phyloP scores from a whole-genome alignment of 2,113 vertebrate species.

The Argyrosomus japonicus region DNA sequence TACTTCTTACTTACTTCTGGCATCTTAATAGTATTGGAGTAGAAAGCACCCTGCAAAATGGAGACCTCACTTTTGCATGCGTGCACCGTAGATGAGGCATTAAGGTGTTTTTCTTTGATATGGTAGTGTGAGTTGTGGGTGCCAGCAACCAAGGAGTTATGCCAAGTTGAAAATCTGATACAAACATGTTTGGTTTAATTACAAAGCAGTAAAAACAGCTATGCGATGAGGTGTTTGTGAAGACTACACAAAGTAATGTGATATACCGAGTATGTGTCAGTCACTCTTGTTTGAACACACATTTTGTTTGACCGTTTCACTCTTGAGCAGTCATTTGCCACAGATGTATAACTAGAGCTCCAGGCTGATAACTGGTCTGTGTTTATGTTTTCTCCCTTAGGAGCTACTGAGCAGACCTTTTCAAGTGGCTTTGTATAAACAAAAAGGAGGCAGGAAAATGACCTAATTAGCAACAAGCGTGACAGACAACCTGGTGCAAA shows the following conservation, averaged over 20 bases:
- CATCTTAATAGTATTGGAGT: not conserved
- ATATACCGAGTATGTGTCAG: not conserved
- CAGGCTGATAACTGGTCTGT: conserved; percentile 42
- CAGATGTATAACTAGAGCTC: conserved; percentile 11
- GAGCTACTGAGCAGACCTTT: conserved; percentile 35
- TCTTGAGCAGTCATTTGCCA: conserved; percentile 5
- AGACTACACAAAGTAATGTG: not conserved
- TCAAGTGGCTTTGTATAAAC: conserved; percentile 41
- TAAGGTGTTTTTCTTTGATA: conserved; percentile 4
- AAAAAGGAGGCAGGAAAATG: conserved; percentile 65
- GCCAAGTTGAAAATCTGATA: conserved; percentile 27
- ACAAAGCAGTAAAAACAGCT: conserved; percentile 32
- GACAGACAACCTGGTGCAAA: conserved; percentile 48
- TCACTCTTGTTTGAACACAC: not conserved
- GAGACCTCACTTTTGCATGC: not conserved
- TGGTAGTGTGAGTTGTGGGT: not conserved
- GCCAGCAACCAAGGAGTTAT: not conserved
- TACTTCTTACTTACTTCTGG: conserved; percentile 10
- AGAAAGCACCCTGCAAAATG: conserved; percentile 4
- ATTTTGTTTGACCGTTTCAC: conserved; percentile 4
- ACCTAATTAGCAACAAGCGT: conserved; percentile 42
- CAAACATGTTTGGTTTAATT: conserved; percentile 48
- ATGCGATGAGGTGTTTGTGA: not conserved
- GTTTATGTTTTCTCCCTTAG: conserved; percentile 67
- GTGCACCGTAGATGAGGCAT: not conserved